Conservation (phyloP, 2,797 vertebrate genomes). For the Brachymystax lenok region DNA sequence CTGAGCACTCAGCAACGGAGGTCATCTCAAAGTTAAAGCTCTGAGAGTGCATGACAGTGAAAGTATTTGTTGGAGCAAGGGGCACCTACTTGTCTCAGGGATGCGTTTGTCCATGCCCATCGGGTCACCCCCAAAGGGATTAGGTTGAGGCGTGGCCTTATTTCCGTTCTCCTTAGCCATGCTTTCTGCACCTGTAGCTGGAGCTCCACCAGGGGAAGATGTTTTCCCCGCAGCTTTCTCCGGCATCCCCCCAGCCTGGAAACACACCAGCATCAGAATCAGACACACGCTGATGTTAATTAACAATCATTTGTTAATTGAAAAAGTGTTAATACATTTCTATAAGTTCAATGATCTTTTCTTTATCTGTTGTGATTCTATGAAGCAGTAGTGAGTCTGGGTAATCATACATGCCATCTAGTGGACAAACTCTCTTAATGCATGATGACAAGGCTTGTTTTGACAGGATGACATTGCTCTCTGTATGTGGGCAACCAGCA, state of each 20-base stretch:
- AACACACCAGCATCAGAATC: constrained; percentile 25
- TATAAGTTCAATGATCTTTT: background rate
- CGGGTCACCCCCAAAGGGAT: constrained; percentile 76
- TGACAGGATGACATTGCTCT: background rate
- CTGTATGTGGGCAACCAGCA: background rate
- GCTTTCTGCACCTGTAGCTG: constrained; percentile 60
- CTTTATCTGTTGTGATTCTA: background rate
- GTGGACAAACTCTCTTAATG: constrained; percentile 37
- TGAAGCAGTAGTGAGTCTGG: constrained; percentile 27
- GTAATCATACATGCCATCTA: constrained; percentile 43
- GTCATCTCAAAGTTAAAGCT: background rate
- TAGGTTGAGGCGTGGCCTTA: constrained; percentile 62
- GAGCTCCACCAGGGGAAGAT: constrained; percentile 67
- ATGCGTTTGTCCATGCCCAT: constrained; percentile 87
- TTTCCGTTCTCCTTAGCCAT: constrained; percentile 81
- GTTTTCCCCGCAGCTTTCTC: constrained; percentile 75
- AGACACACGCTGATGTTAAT: background rate
- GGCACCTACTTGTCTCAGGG: constrained; percentile 89
- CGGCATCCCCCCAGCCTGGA: constrained; percentile 73
- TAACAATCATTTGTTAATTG: too few relatives aligned
- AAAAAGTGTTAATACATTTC: background rate
- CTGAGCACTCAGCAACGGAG: background rate
- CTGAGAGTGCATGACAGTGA: background rate
- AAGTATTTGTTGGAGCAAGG: background rate
- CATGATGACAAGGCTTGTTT: constrained; percentile 50